A percentile compares a stretch with the other conserved stretches of the same genome.
phyloP scores from a whole-genome alignment of 2,797 vertebrate species.

The Silurus aristotelis region DNA sequence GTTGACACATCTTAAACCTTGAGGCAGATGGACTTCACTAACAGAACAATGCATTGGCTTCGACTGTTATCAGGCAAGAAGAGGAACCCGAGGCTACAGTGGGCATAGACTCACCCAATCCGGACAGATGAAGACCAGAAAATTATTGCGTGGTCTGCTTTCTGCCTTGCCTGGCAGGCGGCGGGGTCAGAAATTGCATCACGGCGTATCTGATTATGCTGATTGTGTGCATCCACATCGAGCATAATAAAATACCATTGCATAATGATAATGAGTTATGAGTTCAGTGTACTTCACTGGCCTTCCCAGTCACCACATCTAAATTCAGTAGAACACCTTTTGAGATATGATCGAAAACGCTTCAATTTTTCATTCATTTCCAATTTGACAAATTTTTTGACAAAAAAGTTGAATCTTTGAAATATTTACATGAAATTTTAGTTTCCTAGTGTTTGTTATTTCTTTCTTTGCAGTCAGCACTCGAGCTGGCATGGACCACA shows the following conservation, averaged over 20 bases:
- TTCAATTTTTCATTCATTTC: not conserved
- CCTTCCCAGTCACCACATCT: not conserved
- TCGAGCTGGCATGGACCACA: not conserved
- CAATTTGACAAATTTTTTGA: not conserved
- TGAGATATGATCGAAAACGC: not conserved
- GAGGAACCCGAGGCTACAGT: not conserved
- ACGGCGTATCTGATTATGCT: not conserved
- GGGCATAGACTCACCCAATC: not conserved
- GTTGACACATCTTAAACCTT: conserved; percentile 1
- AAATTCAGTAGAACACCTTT: not conserved
- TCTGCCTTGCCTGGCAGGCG: not conserved
- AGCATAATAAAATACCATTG: not conserved
- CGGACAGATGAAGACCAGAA: conserved; percentile 1
- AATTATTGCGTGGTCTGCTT: not conserved
- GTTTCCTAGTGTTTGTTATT: not conserved
- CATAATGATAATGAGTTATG: not conserved
- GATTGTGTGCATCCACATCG: not conserved
- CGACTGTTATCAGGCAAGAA: not conserved
- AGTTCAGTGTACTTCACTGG: not conserved
- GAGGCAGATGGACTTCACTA: not conserved
- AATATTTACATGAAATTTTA: not conserved
- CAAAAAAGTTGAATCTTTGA: not conserved
- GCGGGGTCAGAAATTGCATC: not conserved
- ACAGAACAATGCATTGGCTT: not conserved
- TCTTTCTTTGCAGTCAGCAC: too few species aligned